Percentiles rank a stretch among this genome's conserved stretches.
phyloP scores from a whole-genome alignment of 2,797 vertebrate genomes.

The Champsocephalus gunnari region DNA sequence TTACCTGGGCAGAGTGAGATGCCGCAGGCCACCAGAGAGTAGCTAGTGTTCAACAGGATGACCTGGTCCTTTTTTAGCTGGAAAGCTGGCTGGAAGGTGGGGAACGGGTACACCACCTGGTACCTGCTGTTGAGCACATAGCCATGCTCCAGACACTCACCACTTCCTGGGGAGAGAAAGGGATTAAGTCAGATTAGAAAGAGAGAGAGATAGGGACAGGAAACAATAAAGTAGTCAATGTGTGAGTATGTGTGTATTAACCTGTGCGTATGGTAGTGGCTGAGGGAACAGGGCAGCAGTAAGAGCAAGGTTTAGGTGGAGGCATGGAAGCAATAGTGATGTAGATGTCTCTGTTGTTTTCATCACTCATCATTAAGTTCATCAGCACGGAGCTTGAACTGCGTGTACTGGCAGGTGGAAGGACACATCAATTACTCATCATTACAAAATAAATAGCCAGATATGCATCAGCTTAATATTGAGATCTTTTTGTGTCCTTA shows the following conservation, averaged over 20 bases:
- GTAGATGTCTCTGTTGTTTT: slow-evolving; percentile 95
- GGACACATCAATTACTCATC: not conserved
- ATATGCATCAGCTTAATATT: not conserved
- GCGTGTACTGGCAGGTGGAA: slow-evolving; percentile 84
- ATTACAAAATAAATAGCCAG: not conserved
- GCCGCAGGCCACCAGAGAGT: slow-evolving; percentile 93
- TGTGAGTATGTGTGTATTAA: slow-evolving; percentile 51
- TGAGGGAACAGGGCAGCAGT: slow-evolving; percentile 83
- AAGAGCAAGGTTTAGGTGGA: slow-evolving; percentile 83
- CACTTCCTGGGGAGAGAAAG: slow-evolving; percentile 75
- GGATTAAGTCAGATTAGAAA: not conserved
- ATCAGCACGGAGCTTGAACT: slow-evolving; percentile 90
- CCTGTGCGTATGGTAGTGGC: slow-evolving; percentile 85
- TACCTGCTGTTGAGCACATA: slow-evolving; percentile 94
- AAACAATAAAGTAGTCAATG: not conserved
- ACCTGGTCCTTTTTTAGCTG: slow-evolving; percentile 97
- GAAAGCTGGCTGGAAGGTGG: slow-evolving; percentile 95
- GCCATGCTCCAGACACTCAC: slow-evolving; percentile 90
- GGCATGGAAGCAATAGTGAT: slow-evolving; percentile 92
- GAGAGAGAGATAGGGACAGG: not conserved
- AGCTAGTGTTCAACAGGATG: slow-evolving; percentile 95
- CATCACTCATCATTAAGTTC: slow-evolving; percentile 95
- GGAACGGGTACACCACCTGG: slow-evolving; percentile 97
- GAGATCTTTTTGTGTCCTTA: slow-evolving; percentile 70
- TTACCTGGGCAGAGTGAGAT: slow-evolving; percentile 88